Evolutionary conservation across 2,113 vertebrate species (phyloP).

Genomic region (cattle (Bos taurus)): DNA sequence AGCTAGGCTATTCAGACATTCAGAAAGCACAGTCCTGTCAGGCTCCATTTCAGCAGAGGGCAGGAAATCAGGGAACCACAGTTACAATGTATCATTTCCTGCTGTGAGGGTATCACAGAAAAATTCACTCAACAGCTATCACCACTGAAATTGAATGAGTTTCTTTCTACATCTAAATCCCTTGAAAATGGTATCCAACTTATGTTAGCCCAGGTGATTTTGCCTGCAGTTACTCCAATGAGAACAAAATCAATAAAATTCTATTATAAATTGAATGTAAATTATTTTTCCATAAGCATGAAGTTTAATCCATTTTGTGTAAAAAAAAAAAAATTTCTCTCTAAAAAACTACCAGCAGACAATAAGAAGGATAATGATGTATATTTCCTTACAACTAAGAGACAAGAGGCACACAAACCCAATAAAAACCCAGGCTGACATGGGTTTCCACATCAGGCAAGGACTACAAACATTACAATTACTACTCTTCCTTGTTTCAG

Average conservation of each 20-base stretch:
- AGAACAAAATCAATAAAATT: slow-evolving; percentile 58
- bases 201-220: slow-evolving; percentile 43
- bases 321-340: background rate
- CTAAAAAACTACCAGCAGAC: background rate
- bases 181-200: slow-evolving; percentile 40
- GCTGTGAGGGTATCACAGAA: slow-evolving; percentile 39
- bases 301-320: slow-evolving; percentile 40
- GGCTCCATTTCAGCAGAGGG: background rate
- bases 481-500: background rate
- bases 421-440: background rate
- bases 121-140: slow-evolving; percentile 59
- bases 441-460: background rate
- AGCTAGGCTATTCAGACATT: slow-evolving; percentile 13
- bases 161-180: slow-evolving; percentile 55
- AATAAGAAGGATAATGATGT: slow-evolving; percentile 19
- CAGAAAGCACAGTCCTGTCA: background rate
- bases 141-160: slow-evolving; percentile 61
- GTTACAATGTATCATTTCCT: slow-evolving; percentile 52
- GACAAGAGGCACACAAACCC: slow-evolving; percentile 4
- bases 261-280: slow-evolving; percentile 49
- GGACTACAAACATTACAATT: background rate
- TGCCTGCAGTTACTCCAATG: slow-evolving; percentile 58
- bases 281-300: slow-evolving; percentile 55
- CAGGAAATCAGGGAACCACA: slow-evolving; percentile 21
- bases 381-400: background rate